Conservation (phyloP, 1,140 invertebrate genomes). For the Philotrypesis tridentata region DNA sequence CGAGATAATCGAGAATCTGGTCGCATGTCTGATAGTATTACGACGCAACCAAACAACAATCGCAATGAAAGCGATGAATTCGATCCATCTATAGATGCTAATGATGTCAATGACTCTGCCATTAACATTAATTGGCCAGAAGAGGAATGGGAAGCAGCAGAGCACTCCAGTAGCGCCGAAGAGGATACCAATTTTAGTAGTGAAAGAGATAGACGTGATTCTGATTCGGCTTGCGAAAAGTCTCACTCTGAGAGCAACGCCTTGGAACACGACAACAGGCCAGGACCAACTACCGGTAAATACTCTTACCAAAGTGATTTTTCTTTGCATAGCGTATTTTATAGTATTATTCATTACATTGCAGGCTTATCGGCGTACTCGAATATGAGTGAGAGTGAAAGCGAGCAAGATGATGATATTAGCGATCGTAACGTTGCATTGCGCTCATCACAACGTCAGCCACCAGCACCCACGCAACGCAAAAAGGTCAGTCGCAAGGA, state of each 20-base stretch:
- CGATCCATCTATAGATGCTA: not conserved
- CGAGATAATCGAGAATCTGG: not conserved
- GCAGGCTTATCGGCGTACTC: conserved; percentile 42
- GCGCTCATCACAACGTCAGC: not conserved
- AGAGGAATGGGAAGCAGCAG: not conserved
- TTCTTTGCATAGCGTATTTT: not conserved
- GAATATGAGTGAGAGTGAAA: conserved; percentile 55
- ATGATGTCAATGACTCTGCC: not conserved
- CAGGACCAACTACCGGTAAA: conserved; percentile 6
- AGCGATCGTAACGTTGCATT: conserved; percentile 50
- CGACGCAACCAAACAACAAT: not conserved
- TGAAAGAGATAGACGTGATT: conserved; percentile 32
- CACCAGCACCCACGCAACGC: not conserved
- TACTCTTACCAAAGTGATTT: not conserved
- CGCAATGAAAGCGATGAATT: not conserved
- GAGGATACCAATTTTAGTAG: conserved; percentile 28
- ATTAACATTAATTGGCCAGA: conserved; percentile 24
- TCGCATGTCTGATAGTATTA: not conserved
- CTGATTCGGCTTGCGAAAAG: conserved; percentile 40
- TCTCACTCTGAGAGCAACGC: conserved; percentile 11
- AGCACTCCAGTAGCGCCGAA: conserved; percentile 31
- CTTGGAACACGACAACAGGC: not conserved
- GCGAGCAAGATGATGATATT: conserved; percentile 59
- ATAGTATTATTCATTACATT: not conserved
- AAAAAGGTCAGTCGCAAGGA: conserved; percentile 12